Base-by-base conservation (phyloP, 2,888 invertebrate species). In the Ptilodon capucinus region DNA sequence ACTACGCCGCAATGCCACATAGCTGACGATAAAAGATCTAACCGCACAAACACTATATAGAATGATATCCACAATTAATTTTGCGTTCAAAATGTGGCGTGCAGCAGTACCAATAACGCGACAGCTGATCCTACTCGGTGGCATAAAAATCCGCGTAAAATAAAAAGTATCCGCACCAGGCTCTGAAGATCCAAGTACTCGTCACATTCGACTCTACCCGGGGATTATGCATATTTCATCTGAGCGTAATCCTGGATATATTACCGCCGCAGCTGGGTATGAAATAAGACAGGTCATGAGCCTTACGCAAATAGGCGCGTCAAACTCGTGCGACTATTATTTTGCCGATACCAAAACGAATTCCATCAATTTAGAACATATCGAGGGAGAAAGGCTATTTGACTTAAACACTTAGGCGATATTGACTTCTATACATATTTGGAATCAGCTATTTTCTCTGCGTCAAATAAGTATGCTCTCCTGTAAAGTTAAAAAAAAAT, bases 151-250 rank as follows among this genome's bases (percentile, higher is more conserved):
- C 7, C 11, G n/a, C 11, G n/a, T n/a, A 3, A 28, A 2, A 25
- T 7, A n/a, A 28, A 28, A 28, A n/a, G 28, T 3, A 28, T n/a
- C 11, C 0, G 34, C 34, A 36, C 17, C 8, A 18, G 0, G 18
- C 17, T 36, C 18, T 36, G 18, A 18, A 17, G 28, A n/a, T 32
- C 7, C 14, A 1, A 7, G n/a, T n/a, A 5, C 30, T 30, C 2
- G 18, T 7, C 19, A 38, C 38, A 19, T 38, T 38, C 38, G 38
- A 19, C 38, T 38, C 13, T 19, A 38, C 19, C 13, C n/a, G n/a
- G 4, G 13, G 38, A 38, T 38, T 19, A 38, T 38, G 38, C 38
- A 38, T 38, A 38, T 38, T 38, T 38, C 19, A 38, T 38, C 9
- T 17, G 19, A 6, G 19, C n/a, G 13, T 38, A 38, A 19, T 16